These are phyloP conservation scores for Sminthurides aquaticus DNA, from an alignment of 2,888 invertebrate species.

Conservation along the genomic window DNA sequence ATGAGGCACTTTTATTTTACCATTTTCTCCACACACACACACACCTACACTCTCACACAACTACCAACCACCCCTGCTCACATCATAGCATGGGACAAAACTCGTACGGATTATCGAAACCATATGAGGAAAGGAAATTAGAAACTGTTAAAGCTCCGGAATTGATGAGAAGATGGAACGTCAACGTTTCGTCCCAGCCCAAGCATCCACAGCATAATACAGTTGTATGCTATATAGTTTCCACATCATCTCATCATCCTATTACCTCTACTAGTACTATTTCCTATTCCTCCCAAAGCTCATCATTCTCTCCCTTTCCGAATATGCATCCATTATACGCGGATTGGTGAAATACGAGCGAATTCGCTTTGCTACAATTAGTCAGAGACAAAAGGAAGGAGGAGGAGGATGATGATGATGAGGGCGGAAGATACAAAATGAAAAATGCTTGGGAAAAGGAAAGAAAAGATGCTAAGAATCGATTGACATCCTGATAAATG, in stretches of 20 bases:
- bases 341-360: no score
- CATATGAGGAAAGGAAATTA: background rate
- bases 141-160: background rate
- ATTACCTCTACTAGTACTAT: no score
- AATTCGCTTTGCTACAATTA: background rate
- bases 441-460: background rate
- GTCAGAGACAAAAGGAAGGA: background rate
- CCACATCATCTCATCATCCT: no score
- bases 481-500: slow-evolving; percentile 23
- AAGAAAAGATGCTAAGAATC: slow-evolving; percentile 9
- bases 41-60: background rate
- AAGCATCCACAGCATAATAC: no score
- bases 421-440: background rate
- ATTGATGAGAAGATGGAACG: background rate
- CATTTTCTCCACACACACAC: background rate
- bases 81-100: no score
- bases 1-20: background rate
- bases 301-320: no score
- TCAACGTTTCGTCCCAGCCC: no score
- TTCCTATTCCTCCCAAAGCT: no score
- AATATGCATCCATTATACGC: no score
- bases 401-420: background rate
- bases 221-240: no score
- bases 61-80: no score
- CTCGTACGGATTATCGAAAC: background rate